Conservation (phyloP, 1,140 invertebrate genomes). For the Cataglyphis hispanica region DNA sequence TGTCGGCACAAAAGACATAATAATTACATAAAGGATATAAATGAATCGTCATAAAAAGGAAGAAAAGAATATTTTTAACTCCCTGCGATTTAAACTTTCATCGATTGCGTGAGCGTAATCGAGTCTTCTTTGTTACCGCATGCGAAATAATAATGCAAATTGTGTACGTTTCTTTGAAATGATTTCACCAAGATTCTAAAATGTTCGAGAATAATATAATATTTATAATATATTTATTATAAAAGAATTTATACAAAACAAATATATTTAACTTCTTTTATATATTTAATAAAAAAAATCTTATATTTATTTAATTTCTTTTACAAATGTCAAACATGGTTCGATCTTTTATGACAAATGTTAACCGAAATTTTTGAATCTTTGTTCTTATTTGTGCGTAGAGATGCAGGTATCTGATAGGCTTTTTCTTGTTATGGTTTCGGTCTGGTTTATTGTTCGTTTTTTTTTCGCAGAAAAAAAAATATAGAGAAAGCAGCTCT, state of each 20-base stretch:
- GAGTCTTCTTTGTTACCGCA: neutral
- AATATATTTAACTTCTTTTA: neutral
- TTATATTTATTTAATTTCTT: too few relatives aligned
- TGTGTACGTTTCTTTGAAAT: neutral
- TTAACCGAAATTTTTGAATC: neutral
- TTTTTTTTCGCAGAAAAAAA: conserved; percentile 45
- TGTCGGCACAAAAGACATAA: neutral
- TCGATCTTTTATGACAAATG: neutral
- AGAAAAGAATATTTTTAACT: conserved; percentile 13
- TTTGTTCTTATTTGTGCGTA: neutral
- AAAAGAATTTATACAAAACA: neutral
- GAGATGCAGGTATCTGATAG: conserved; percentile 33
- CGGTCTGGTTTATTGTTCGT: conserved; percentile 78
- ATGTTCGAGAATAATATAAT: neutral
- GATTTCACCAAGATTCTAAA: neutral
- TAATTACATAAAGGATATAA: conserved; percentile 11
- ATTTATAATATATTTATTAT: neutral
- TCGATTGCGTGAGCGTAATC: conserved; percentile 4
- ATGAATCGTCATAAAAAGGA: neutral
- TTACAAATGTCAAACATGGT: neutral
- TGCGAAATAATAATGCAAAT: conserved; percentile 2
- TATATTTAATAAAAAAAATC: too few relatives aligned
- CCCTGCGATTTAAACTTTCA: conserved; percentile 37
- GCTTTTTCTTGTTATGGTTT: conserved; percentile 75
- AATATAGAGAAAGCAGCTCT: conserved; percentile 67